phyloP scores from a whole-genome alignment of 2,888 invertebrate genomes.

The Nephrotoma flavescens region DNA sequence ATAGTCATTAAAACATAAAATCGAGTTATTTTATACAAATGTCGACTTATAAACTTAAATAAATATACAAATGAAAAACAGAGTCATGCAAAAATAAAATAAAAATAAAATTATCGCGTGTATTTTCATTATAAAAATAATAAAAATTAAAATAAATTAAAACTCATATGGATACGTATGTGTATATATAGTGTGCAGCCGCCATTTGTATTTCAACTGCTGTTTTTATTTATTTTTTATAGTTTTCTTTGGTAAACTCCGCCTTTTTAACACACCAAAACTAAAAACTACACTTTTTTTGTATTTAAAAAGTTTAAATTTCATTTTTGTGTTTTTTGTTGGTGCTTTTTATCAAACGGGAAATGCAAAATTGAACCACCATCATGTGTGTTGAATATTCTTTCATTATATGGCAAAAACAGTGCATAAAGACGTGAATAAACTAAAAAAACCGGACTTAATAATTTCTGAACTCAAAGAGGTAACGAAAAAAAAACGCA shows the following conservation, averaged over 20 bases:
- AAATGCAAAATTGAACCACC: constrained; percentile 3
- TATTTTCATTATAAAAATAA: not conserved
- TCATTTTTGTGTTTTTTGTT: not conserved
- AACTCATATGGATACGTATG: not conserved
- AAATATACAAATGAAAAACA: not conserved
- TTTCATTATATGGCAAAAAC: not conserved
- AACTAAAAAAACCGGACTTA: not conserved
- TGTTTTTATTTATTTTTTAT: not conserved
- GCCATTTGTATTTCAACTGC: not conserved
- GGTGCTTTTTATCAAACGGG: not conserved
- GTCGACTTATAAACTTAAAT: not conserved
- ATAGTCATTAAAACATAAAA: not conserved
- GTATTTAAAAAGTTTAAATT: not conserved
- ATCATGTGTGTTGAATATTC: constrained; percentile 1
- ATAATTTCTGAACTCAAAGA: not conserved
- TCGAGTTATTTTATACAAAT: not conserved
- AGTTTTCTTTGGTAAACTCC: not conserved
- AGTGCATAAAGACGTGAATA: not conserved
- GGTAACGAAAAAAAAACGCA: not conserved
- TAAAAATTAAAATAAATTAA: not conserved
- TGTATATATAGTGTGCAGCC: not conserved
- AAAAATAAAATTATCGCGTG: not conserved
- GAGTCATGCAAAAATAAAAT: not conserved
- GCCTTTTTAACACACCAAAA: constrained; percentile 4
- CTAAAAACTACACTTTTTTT: not conserved